Base-by-base conservation (phyloP, 1,140 invertebrate genomes). In the Pantala flavescens region DNA sequence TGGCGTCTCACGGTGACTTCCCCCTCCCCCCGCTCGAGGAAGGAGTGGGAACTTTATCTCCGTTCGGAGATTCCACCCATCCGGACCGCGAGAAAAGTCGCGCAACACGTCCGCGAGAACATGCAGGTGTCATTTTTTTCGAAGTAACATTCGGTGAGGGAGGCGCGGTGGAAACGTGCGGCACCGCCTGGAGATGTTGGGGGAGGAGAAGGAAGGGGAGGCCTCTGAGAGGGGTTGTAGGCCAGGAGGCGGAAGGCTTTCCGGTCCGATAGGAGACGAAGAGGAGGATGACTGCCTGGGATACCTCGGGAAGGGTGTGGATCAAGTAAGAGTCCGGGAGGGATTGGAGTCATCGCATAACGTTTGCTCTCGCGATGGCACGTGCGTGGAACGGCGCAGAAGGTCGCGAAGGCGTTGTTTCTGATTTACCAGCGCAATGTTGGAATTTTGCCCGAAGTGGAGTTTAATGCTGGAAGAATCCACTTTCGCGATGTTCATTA, bases 11-110 rank as follows among this genome's bases (percentile, higher is more conserved):
- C 5, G 12, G 49, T 63, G 49, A 63, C 49, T 63, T 12, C 12
- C 49, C 49, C n/a, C 12, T 12, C 49, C 49, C 49, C n/a, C 49
- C 12, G 3, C 49, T 1, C 5, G 12, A 5, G 49, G n/a, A 63
- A 21, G n/a, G 49, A 21, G 49, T 7, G 49, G 49, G 49, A 63
- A 63, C 12, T 16, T 63, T 63, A 63, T 63, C 49, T 63, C 12
- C 49, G 49, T 63, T 63, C 49, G n/a, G n/a, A 63, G 49, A 63
- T 63, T 63, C 49, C 49, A 63, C 49, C 49, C n/a, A 63, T 63
- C 49, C 49, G 49, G 49, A 63, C 49, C 49, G 49, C n/a, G 49
- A 21, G n/a, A 36, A 36, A 36, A 36, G 28, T 36, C 28, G 28
- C 28, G 28, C 28, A 2, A 5, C 28, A 36, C 28, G 28, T 36